Conservation (phyloP, 1,140 invertebrate species). For the Cyphomyrmex costatus region DNA sequence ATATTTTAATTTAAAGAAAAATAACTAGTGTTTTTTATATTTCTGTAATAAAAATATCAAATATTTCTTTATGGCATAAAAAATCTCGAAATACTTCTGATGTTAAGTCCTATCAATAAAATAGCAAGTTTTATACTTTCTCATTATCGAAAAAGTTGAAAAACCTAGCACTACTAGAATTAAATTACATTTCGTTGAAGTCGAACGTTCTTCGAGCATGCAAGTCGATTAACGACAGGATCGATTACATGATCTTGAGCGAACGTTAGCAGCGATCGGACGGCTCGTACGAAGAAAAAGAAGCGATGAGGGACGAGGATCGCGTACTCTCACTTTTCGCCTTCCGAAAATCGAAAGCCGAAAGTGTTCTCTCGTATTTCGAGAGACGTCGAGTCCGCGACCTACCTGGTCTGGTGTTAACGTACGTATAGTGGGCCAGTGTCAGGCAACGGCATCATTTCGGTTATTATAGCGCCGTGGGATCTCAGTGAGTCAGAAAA, state of each 20-base stretch:
- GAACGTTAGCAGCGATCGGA: neutral
- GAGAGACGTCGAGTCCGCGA: slow-evolving; percentile 27
- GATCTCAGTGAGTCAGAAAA: slow-evolving; percentile 47
- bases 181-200: neutral
- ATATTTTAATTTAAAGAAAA: neutral
- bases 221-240: slow-evolving; percentile 4
- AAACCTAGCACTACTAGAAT: neutral
- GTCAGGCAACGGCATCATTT: slow-evolving; percentile 80
- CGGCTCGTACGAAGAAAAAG: neutral
- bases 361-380: slow-evolving; percentile 10
- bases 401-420: slow-evolving; percentile 76
- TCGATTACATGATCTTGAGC: slow-evolving; percentile 44
- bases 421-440: slow-evolving; percentile 81
- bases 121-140: neutral
- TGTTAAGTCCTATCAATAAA: neutral
- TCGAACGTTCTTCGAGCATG: neutral
- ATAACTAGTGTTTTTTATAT: neutral
- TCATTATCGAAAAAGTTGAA: slow-evolving; percentile 16
- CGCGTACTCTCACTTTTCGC: slow-evolving; percentile 75
- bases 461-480: slow-evolving; percentile 35
- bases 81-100: neutral
- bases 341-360: slow-evolving; percentile 51
- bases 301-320: neutral
- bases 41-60: neutral
- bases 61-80: neutral